Conservation (phyloP, 2,113 vertebrate genomes). For the Anhinga anhinga region DNA sequence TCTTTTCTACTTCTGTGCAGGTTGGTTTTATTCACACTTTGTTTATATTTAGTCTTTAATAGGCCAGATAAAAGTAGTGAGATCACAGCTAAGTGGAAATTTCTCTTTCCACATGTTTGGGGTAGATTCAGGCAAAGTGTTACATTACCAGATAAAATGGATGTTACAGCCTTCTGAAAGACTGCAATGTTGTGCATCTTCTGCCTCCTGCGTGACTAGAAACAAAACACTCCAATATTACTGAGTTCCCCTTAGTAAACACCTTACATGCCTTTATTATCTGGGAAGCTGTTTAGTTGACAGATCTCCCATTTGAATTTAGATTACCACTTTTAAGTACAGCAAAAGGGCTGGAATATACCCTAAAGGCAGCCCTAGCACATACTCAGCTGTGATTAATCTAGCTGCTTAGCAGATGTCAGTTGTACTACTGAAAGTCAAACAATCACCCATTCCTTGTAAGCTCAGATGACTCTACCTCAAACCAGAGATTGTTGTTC, state of each 20-base stretch:
- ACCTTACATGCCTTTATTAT: neutral
- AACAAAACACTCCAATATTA: neutral
- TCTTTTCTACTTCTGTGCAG: neutral
- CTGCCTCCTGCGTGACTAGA: neutral
- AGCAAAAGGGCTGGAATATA: neutral
- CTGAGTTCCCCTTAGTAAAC: neutral
- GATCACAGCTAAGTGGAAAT: neutral
- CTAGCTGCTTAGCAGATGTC: neutral
- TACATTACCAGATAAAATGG: neutral
- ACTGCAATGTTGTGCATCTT: neutral
- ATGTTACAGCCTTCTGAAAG: neutral
- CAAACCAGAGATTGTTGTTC: neutral
- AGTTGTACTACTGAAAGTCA: neutral
- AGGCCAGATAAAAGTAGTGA: neutral
- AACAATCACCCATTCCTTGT: neutral
- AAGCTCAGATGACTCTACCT: neutral
- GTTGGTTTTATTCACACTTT: neutral
- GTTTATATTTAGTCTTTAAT: neutral
- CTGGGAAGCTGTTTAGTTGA: neutral
- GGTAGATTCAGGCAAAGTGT: neutral
- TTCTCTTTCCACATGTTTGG: neutral
- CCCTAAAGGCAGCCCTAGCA: neutral
- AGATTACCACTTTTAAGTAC: neutral
- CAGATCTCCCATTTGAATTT: conserved; percentile 1
- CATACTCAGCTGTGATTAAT: neutral